These are phyloP conservation scores for Caracal caracal DNA, from an alignment of 2,113 vertebrate genomes.

Conservation along the genomic window DNA sequence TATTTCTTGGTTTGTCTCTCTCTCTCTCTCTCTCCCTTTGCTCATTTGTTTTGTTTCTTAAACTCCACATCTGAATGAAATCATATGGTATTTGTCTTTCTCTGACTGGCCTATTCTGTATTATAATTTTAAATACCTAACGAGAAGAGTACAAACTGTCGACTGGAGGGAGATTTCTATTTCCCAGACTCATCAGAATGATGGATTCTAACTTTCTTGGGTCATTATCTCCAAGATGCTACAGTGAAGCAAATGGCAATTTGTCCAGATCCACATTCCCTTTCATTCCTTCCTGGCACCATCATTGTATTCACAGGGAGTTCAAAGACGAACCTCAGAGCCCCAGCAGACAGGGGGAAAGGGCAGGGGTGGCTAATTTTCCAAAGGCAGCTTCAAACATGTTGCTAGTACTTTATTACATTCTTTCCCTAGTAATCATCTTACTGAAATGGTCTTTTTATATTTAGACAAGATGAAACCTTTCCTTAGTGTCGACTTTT, in stretches of 20 bases:
- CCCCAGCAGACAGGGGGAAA: background rate
- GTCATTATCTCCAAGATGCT: background rate
- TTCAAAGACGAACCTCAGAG: background rate
- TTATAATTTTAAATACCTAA: background rate
- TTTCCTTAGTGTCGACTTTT: background rate
- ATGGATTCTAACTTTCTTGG: background rate
- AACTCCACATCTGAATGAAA: background rate
- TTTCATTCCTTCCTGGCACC: background rate
- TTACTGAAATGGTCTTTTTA: background rate
- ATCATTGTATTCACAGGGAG: background rate
- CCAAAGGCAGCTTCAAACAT: background rate
- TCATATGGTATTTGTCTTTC: background rate
- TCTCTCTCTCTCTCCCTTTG: background rate
- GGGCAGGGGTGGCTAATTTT: background rate
- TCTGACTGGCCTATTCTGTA: background rate
- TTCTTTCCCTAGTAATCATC: background rate
- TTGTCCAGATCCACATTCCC: background rate
- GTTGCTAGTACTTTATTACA: background rate
- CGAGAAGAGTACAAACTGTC: background rate
- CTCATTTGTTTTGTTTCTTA: background rate
- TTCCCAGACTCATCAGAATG: background rate
- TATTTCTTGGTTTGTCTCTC: background rate
- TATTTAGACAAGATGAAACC: background rate
- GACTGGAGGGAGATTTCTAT: background rate
- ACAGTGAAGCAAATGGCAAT: background rate